Evolutionary conservation across 2,113 vertebrate species (phyloP).

Genomic region (Rhinolophus ferrumequinum): DNA sequence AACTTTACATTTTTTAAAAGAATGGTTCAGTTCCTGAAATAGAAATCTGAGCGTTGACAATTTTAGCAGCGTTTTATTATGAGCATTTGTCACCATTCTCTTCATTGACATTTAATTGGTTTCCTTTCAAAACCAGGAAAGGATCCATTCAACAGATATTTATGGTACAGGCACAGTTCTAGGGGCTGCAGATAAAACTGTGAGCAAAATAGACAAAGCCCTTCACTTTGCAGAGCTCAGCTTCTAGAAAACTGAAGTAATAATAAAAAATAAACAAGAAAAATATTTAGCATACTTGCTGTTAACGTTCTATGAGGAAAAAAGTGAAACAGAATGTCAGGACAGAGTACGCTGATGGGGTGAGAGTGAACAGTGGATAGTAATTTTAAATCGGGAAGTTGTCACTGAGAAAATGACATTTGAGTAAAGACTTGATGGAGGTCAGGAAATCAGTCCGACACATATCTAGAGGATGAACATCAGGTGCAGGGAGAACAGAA

Average conservation of each 20-base stretch:
- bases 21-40: slow-evolving; percentile 69
- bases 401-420: neutral
- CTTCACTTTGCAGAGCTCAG: neutral
- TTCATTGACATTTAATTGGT: slow-evolving; percentile 62
- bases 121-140: slow-evolving; percentile 66
- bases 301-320: neutral
- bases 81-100: slow-evolving; percentile 53
- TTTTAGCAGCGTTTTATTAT: slow-evolving; percentile 72
- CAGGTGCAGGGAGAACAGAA: neutral
- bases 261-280: slow-evolving; percentile 18
- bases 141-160: slow-evolving; percentile 45
- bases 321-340: neutral
- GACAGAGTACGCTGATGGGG: neutral
- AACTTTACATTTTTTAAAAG: slow-evolving; percentile 60
- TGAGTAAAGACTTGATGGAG: neutral
- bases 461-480: neutral
- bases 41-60: slow-evolving; percentile 56
- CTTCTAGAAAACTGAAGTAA: slow-evolving; percentile 1
- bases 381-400: neutral
- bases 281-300: neutral
- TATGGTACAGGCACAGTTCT: neutral
- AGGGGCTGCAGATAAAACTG: neutral
- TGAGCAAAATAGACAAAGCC: neutral
- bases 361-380: neutral
- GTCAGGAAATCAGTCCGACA: neutral